A percentile compares a stretch with the other conserved stretches of the same genome.
Conservation (phyloP, 2,888 invertebrate species). For the Sisyra nigra region DNA sequence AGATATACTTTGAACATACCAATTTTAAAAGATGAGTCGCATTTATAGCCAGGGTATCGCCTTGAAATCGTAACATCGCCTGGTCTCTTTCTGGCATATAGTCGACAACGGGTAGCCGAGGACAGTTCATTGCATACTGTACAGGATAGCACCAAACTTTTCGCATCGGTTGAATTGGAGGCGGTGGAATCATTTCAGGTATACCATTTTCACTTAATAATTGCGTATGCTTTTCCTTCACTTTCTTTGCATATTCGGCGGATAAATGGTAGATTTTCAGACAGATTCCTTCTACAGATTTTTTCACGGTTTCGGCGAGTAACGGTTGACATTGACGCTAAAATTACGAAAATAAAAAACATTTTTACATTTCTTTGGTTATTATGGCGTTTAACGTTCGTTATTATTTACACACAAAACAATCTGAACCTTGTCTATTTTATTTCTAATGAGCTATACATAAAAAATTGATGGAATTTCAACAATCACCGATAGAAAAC, state of each 20-base stretch:
- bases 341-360: slow-evolving; percentile 17
- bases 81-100: slow-evolving; percentile 77
- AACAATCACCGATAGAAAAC: too few species aligned
- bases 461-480: too few species aligned
- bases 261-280: slow-evolving; percentile 85
- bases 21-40: slow-evolving; percentile 82
- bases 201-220: slow-evolving; percentile 81
- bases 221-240: slow-evolving; percentile 70
- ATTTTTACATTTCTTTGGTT: too few species aligned
- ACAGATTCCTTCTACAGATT: slow-evolving; percentile 90
- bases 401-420: too few species aligned
- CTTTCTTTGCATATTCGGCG: slow-evolving; percentile 80
- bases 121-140: slow-evolving; percentile 75
- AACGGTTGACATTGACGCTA: slow-evolving; percentile 90
- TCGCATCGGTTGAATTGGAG: slow-evolving; percentile 53
- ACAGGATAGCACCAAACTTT: slow-evolving; percentile 94
- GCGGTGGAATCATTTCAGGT: slow-evolving; percentile 41
- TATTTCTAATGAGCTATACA: too few species aligned
- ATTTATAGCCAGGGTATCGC: slow-evolving; percentile 74
- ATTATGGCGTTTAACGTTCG: too few species aligned
- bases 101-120: slow-evolving; percentile 72
- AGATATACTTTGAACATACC: slow-evolving; percentile 31
- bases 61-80: slow-evolving; percentile 70
- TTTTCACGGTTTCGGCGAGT: slow-evolving; percentile 83
- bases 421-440: too few species aligned